phyloP scores from a whole-genome alignment of 1,140 invertebrate species.

The Grapholita molesta region DNA sequence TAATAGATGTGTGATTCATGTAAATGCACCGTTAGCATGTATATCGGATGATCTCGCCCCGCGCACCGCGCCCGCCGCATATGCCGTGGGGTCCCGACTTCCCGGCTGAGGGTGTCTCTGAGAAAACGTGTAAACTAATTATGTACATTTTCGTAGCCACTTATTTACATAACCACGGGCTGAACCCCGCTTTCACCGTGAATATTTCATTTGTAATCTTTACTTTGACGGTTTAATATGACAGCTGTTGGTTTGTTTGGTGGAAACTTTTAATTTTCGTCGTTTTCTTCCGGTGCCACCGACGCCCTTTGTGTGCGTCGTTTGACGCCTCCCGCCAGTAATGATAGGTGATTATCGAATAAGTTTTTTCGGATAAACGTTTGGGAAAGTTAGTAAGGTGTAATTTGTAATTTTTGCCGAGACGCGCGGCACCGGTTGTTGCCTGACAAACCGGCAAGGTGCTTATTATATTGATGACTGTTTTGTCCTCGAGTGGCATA shows the following conservation, averaged over 20 bases:
- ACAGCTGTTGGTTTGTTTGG: constrained; percentile 73
- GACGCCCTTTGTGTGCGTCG: constrained; percentile 52
- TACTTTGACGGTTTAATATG: constrained; percentile 76
- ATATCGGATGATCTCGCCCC: constrained; percentile 63
- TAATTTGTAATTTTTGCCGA: constrained; percentile 59
- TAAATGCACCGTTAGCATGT: constrained; percentile 74
- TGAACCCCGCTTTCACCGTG: constrained; percentile 74
- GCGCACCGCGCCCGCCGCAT: constrained; percentile 34
- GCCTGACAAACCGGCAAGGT: constrained; percentile 37
- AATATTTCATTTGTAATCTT: constrained; percentile 77
- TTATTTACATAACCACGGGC: constrained; percentile 75
- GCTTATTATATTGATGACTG: constrained; percentile 55
- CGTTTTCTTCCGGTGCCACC: constrained; percentile 52
- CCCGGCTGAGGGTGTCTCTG: constrained; percentile 31
- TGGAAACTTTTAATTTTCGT: constrained; percentile 75
- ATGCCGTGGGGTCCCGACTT: constrained; percentile 48
- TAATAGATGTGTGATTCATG: constrained; percentile 74
- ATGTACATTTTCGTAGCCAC: constrained; percentile 77
- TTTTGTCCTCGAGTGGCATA: constrained; percentile 31
- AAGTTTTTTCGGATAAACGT: constrained; percentile 54
- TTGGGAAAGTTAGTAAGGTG: constrained; percentile 53
- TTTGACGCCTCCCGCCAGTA: constrained; percentile 53
- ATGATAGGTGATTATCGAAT: constrained; percentile 69
- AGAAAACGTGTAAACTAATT: constrained; percentile 77
- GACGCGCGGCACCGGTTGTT: constrained; percentile 34